These are phyloP conservation scores for Lampris incognitus DNA, from an alignment of 2,113 vertebrate genomes.

Conservation along the genomic window DNA sequence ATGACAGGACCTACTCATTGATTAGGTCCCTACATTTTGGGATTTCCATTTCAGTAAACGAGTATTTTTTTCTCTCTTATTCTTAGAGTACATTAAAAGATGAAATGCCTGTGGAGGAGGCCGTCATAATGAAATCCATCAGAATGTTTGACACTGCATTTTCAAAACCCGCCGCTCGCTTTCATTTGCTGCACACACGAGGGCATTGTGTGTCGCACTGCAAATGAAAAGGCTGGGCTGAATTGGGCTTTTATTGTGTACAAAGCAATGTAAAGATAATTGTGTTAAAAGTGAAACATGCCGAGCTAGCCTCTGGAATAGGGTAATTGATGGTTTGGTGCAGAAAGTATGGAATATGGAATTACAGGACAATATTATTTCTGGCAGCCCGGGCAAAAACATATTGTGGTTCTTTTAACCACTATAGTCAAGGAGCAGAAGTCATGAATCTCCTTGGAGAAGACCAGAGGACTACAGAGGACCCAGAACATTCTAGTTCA, in stretches of 20 bases:
- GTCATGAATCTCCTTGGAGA: neutral
- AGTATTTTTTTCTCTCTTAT: no score
- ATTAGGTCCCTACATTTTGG: no score
- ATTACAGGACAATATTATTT: conserved; percentile 63
- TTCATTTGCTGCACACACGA: neutral
- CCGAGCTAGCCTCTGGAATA: conserved; percentile 29
- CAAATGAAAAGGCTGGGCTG: conserved; percentile 23
- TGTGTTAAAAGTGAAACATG: conserved; percentile 44
- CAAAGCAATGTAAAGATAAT: conserved; percentile 33
- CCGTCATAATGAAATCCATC: neutral
- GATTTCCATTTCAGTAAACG: no score
- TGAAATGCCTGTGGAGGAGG: neutral
- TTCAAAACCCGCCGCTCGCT: neutral
- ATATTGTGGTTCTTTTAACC: conserved; percentile 22
- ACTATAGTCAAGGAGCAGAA: conserved; percentile 7
- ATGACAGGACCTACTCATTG: no score
- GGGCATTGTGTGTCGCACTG: neutral
- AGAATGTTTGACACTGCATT: neutral
- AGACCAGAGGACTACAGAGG: conserved; percentile 20
- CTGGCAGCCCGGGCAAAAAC: conserved; percentile 42
- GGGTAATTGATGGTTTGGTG: conserved; percentile 52
- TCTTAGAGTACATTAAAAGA: no score
- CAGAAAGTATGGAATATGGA: conserved; percentile 45
- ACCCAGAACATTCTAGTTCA: neutral
- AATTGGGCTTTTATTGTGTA: conserved; percentile 10